These are phyloP conservation scores for Danaus chrysippus DNA, from an alignment of 2,888 invertebrate species.

Conservation along the genomic window DNA sequence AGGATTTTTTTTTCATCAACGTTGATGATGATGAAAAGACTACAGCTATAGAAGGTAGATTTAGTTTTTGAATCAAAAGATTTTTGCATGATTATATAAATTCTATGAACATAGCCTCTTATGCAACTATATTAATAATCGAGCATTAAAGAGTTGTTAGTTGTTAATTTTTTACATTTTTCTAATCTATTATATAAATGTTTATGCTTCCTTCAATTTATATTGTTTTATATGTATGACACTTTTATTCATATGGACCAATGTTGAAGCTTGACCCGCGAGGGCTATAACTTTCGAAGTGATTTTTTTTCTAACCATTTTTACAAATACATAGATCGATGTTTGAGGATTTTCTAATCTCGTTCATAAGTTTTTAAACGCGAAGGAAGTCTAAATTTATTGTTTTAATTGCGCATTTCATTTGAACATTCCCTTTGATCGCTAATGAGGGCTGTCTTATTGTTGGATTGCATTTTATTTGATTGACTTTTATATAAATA, in stretches of 20 bases:
- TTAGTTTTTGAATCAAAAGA: conserved; percentile 58
- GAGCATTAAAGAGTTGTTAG: conserved; percentile 30
- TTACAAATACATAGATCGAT: too few relatives aligned
- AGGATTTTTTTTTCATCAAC: conserved; percentile 5
- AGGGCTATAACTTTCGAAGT: neutral
- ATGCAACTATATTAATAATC: conserved; percentile 19
- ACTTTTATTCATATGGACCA: conserved; percentile 20
- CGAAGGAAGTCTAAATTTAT: neutral
- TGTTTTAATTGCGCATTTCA: conserved; percentile 46
- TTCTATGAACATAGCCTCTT: conserved; percentile 23
- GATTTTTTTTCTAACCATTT: neutral
- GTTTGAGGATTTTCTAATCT: neutral
- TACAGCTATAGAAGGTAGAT: conserved; percentile 45
- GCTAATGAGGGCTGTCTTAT: neutral
- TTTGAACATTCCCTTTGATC: conserved; percentile 54
- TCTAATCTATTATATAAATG: conserved; percentile 19
- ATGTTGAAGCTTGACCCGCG: conserved; percentile 8
- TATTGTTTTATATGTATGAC: neutral
- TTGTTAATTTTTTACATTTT: conserved; percentile 38
- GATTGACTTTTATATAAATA: neutral
- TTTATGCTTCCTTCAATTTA: conserved; percentile 6
- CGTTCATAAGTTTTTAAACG: neutral
- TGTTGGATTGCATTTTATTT: neutral
- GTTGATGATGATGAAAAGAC: conserved; percentile 50
- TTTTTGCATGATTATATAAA: conserved; percentile 47